These are phyloP conservation scores for Apamea epomidion DNA, from an alignment of 2,888 invertebrate genomes.

Conservation along the genomic window DNA sequence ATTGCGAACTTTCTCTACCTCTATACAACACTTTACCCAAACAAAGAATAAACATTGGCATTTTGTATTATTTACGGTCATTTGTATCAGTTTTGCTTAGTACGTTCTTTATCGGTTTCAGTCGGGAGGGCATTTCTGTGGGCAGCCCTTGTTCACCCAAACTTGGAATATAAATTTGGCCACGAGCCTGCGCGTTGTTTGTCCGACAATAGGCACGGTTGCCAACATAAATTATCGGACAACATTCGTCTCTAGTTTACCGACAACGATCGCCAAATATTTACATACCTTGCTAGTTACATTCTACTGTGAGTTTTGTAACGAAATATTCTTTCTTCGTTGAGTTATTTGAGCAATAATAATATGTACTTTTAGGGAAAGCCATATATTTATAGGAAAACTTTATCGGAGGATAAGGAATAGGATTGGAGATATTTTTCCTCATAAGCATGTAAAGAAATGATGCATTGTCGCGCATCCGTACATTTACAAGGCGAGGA, in stretches of 20 bases:
- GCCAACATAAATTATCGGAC: slow-evolving; percentile 85
- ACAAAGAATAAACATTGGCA: slow-evolving; percentile 71
- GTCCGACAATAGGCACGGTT: slow-evolving; percentile 82
- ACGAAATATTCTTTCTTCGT: slow-evolving; percentile 63
- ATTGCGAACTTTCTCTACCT: slow-evolving; percentile 54
- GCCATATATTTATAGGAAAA: slow-evolving; percentile 46
- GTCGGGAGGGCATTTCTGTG: slow-evolving; percentile 74
- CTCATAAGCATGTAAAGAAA: slow-evolving; percentile 67
- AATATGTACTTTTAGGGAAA: slow-evolving; percentile 53
- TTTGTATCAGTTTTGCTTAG: slow-evolving; percentile 79
- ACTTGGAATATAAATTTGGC: slow-evolving; percentile 87
- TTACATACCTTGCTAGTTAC: slow-evolving; percentile 74
- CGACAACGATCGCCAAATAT: slow-evolving; percentile 80
- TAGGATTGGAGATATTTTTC: slow-evolving; percentile 58
- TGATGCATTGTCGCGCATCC: slow-evolving; percentile 77
- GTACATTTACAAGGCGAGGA: slow-evolving; percentile 74
- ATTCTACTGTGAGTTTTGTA: slow-evolving; percentile 64
- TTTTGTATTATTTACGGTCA: slow-evolving; percentile 74
- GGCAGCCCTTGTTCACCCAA: slow-evolving; percentile 75
- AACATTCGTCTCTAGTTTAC: slow-evolving; percentile 81
- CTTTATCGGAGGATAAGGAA: slow-evolving; percentile 58
- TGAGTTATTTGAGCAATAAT: slow-evolving; percentile 57
- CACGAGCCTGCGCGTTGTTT: slow-evolving; percentile 79
- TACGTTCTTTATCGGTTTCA: slow-evolving; percentile 79
- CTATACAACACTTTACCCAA: slow-evolving; percentile 60